Conservation (phyloP, 2,797 vertebrate species). For the Leuciscus waleckii region DNA sequence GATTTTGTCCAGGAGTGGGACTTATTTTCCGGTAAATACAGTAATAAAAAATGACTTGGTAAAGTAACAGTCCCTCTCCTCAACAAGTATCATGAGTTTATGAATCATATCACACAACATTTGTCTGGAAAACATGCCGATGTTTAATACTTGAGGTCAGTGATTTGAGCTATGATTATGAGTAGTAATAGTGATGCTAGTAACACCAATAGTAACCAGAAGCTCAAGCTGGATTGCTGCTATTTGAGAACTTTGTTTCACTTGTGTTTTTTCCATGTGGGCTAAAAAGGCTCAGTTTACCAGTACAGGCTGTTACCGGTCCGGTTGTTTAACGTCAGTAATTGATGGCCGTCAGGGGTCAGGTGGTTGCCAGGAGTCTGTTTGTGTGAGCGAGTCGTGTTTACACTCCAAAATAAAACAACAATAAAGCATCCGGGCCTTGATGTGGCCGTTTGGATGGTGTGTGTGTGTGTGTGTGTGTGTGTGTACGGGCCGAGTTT, state of each 20-base stretch:
- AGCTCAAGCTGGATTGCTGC: background rate
- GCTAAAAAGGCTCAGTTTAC: background rate
- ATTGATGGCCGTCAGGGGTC: conserved; percentile 46
- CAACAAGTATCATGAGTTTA: no score
- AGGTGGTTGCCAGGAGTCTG: conserved; percentile 68
- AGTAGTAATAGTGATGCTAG: background rate
- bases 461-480: conserved; percentile 21
- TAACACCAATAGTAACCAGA: background rate
- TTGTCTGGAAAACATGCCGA: background rate
- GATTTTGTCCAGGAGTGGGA: background rate
- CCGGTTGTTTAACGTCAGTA: conserved; percentile 46
- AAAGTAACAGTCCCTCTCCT: no score
- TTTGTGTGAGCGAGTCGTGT: conserved; percentile 57
- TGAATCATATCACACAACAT: no score
- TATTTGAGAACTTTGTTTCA: background rate
- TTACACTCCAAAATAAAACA: conserved; percentile 70
- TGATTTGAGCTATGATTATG: background rate
- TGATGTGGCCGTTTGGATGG: conserved; percentile 65
- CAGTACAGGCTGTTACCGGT: conserved; percentile 46
- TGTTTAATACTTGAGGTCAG: background rate
- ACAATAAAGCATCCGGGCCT: conserved; percentile 64
- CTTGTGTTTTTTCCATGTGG: background rate
- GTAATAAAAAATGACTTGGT: no score
- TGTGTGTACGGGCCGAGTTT: background rate
- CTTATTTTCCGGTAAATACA: no score